These are phyloP conservation scores for Drosophila lacicola DNA, from an alignment of 2,888 invertebrate species.

Conservation along the genomic window DNA sequence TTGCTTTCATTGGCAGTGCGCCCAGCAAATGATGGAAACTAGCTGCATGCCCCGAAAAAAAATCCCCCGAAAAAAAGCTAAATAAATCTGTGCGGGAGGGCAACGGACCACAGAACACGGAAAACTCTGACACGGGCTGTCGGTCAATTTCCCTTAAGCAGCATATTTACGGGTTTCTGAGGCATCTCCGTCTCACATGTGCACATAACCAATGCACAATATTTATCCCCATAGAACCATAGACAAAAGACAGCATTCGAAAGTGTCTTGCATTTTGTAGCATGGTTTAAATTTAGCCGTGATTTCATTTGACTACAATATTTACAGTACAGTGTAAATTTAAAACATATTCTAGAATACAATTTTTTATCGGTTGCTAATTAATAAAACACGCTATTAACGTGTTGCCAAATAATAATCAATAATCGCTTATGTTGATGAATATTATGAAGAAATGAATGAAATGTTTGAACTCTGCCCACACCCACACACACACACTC, in stretches of 20 bases:
- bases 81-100: conserved; percentile 61
- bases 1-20: conserved; percentile 73
- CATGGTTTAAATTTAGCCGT: conserved; percentile 67
- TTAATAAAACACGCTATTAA: conserved; percentile 47
- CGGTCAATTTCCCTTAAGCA: conserved; percentile 65
- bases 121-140: conserved; percentile 44
- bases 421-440: conserved; percentile 44
- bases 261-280: conserved; percentile 44
- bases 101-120: conserved; percentile 22
- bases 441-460: conserved; percentile 40
- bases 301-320: conserved; percentile 51
- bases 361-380: conserved; percentile 17
- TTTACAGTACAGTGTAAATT: conserved; percentile 28
- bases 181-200: conserved; percentile 48
- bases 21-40: conserved; percentile 72
- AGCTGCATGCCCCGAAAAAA: conserved; percentile 46
- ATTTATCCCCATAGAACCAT: conserved; percentile 34
- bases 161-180: conserved; percentile 50
- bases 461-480: conserved; percentile 47
- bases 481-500: conserved; percentile 20
- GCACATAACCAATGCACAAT: conserved; percentile 39
- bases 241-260: conserved; percentile 65
- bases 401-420: conserved; percentile 46
- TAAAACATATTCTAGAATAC: conserved; percentile 12
- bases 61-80: not conserved